A percentile compares a stretch with the other conserved stretches of the same genome.
phyloP scores from a whole-genome alignment of 64 coral and sea anemone species.

The Montipora capricornis region DNA sequence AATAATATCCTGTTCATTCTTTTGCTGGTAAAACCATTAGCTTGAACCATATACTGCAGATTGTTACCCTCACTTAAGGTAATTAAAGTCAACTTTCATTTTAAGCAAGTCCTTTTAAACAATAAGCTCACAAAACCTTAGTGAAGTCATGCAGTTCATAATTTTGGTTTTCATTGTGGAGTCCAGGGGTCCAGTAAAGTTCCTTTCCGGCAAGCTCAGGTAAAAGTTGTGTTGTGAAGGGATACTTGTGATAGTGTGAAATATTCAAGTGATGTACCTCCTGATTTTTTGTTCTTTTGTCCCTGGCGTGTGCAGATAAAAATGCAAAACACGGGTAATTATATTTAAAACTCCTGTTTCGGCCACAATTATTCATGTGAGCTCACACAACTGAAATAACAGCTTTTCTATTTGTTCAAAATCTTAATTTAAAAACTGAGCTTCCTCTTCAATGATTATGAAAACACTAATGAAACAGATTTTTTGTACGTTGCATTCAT shows the following conservation, averaged over 20 bases:
- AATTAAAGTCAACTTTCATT: background rate
- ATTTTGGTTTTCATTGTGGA: no score
- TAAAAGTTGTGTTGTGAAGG: background rate
- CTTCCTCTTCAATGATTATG: background rate
- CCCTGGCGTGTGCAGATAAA: background rate
- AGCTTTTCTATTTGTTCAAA: background rate
- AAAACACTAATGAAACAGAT: background rate
- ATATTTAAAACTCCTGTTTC: background rate
- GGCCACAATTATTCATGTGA: background rate
- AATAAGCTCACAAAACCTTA: background rate
- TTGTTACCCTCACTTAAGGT: background rate
- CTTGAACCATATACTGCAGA: background rate
- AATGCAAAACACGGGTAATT: background rate
- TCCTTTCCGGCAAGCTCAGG: background rate
- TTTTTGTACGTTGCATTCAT: background rate
- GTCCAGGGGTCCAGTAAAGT: no score
- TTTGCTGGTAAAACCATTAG: background rate
- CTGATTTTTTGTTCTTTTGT: background rate
- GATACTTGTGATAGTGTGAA: background rate
- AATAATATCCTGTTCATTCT: background rate
- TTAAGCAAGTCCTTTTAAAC: background rate
- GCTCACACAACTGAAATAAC: constrained; percentile 12
- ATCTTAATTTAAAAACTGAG: background rate
- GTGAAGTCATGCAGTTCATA: no score
- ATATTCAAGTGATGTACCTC: background rate